phyloP scores from a whole-genome alignment of 2,888 invertebrate genomes.

The Cheilosia scutellata region DNA sequence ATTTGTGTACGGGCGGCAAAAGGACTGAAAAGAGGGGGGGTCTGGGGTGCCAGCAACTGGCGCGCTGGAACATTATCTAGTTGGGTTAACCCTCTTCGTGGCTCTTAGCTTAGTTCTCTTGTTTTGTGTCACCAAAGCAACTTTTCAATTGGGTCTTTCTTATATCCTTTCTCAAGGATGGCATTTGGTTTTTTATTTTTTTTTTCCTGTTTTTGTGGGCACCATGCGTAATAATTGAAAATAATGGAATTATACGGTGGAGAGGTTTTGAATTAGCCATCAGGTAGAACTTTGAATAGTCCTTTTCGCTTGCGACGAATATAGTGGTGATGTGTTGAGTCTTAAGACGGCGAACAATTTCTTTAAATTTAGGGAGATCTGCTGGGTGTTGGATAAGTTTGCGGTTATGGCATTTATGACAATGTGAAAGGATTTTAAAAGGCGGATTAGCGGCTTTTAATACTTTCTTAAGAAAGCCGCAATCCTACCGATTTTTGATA shows the following conservation, averaged over 20 bases:
- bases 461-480: no score
- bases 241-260: constrained; percentile 67
- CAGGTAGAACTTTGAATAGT: constrained; percentile 9
- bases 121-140: constrained; percentile 75
- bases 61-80: constrained; percentile 61
- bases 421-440: neutral
- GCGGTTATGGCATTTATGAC: neutral
- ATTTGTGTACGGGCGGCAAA: constrained; percentile 59
- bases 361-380: neutral
- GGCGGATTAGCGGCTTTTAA: no score
- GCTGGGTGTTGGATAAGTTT: constrained; percentile 26
- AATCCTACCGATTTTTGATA: no score
- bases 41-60: neutral
- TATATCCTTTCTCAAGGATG: constrained; percentile 34
- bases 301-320: neutral
- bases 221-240: constrained; percentile 74
- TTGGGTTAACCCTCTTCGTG: constrained; percentile 69
- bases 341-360: neutral
- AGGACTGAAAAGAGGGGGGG: constrained; percentile 3
- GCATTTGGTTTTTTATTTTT: constrained; percentile 4
- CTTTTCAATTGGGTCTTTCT: constrained; percentile 72
- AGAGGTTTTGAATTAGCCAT: constrained; percentile 52
- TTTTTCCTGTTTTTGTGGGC: constrained; percentile 53
- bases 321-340: constrained; percentile 2
- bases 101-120: constrained; percentile 56